Conservation (phyloP, 1,140 invertebrate species). For the Magallana gigas region DNA sequence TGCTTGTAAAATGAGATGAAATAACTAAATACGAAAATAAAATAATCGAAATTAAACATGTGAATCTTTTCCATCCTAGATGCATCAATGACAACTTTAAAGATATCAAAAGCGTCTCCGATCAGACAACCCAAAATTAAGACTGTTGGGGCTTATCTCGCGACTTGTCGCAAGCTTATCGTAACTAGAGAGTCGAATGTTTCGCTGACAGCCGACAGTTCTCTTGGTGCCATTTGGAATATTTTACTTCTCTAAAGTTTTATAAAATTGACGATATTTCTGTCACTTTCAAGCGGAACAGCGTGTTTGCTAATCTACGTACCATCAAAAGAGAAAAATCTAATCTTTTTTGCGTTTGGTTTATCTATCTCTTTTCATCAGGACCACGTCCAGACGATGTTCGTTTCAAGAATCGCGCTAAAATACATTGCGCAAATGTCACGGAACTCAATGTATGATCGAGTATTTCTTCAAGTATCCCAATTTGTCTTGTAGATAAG, state of each 20-base stretch:
- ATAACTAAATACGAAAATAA: conserved; percentile 12
- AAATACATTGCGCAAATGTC: conserved; percentile 35
- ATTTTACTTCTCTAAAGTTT: conserved; percentile 30
- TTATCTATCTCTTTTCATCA: conserved; percentile 26
- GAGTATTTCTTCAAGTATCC: not conserved
- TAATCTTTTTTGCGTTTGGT: not conserved
- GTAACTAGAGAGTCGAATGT: conserved; percentile 2
- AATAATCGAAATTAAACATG: conserved; percentile 23
- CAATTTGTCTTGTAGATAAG: conserved; percentile 21
- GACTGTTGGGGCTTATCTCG: conserved; percentile 4
- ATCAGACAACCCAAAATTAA: not conserved
- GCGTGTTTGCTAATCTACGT: conserved; percentile 10
- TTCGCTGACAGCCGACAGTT: not conserved
- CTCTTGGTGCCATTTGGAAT: conserved; percentile 16
- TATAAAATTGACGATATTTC: conserved; percentile 37
- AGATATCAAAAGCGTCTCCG: not conserved
- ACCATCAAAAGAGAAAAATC: conserved; percentile 14
- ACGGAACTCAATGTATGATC: not conserved
- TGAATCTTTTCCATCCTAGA: not conserved
- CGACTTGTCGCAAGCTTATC: conserved; percentile 13
- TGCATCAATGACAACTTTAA: not conserved
- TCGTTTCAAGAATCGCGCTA: not conserved
- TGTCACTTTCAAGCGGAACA: conserved; percentile 22
- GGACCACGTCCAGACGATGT: conserved; percentile 16
- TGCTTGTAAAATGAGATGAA: not conserved